Evolutionary conservation across 2,888 invertebrate species (phyloP).

Genomic region (Brachyptera putata): DNA sequence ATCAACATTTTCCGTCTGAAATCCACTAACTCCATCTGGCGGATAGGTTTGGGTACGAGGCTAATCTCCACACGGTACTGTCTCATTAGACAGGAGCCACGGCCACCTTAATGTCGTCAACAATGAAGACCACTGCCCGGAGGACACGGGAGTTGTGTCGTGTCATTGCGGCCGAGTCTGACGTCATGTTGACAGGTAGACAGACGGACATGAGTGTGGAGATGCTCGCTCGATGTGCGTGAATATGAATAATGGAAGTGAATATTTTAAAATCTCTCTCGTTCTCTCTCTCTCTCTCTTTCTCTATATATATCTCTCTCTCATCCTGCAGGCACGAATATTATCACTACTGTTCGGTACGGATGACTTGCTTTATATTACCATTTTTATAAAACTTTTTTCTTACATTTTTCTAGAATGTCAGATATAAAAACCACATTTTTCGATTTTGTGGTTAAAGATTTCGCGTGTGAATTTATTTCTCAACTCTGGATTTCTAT

Average conservation of each 20-base stretch:
- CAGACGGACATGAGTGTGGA: too few relatives aligned
- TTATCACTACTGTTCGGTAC: neutral
- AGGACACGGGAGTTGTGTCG: neutral
- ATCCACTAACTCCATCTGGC: too few relatives aligned
- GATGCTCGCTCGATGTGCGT: constrained; percentile 1
- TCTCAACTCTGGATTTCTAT: neutral
- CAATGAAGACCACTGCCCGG: neutral
- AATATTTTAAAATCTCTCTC: constrained; percentile 4
- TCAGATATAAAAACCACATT: too few relatives aligned
- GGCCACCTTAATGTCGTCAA: neutral
- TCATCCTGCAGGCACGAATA: neutral
- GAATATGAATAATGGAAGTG: constrained; percentile 14
- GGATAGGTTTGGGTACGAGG: too few relatives aligned
- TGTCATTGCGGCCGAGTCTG: constrained; percentile 5
- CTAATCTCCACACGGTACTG: neutral
- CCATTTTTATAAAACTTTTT: neutral
- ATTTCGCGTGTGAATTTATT: neutral
- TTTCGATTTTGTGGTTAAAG: constrained; percentile 14
- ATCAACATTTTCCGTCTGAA: too few relatives aligned
- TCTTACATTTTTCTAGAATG: neutral
- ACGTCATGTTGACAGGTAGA: neutral
- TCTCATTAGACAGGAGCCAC: neutral
- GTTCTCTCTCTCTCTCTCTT: too few relatives aligned
- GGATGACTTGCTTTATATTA: neutral
- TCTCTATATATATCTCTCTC: too few relatives aligned